Conservation (phyloP, 2,797 vertebrate species). For the Trematomus bernacchii region DNA sequence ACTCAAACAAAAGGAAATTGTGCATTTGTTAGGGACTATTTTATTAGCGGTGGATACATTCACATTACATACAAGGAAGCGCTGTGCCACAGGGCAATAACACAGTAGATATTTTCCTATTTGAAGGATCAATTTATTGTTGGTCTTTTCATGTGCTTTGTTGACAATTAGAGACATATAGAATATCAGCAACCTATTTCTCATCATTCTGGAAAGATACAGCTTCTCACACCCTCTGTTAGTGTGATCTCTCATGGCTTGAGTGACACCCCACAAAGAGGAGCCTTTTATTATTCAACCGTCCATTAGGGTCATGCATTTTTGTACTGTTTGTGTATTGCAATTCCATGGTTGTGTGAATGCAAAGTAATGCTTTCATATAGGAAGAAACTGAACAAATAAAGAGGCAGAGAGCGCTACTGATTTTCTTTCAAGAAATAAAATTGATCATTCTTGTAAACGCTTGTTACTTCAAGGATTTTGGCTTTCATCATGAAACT, state of each 20-base stretch:
- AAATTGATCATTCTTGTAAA: neutral
- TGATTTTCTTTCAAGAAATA: constrained; percentile 3
- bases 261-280: neutral
- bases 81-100: neutral
- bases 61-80: too few relatives aligned
- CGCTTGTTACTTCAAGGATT: neutral
- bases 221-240: neutral
- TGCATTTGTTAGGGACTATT: neutral
- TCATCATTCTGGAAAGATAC: neutral
- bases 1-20: neutral
- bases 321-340: constrained; percentile 18
- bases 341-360: neutral
- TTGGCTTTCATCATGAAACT: neutral
- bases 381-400: neutral
- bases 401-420: neutral
- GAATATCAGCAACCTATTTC: neutral
- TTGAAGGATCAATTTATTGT: neutral
- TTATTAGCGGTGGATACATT: neutral
- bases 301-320: constrained; percentile 34
- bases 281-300: constrained; percentile 22
- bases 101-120: neutral
- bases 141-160: neutral
- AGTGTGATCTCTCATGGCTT: neutral
- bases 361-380: neutral
- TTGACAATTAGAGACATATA: neutral